A percentile compares a stretch with the other conserved stretches of the same genome.
phyloP scores from a whole-genome alignment of 1,140 invertebrate genomes.

The Drosophila biarmipes region DNA sequence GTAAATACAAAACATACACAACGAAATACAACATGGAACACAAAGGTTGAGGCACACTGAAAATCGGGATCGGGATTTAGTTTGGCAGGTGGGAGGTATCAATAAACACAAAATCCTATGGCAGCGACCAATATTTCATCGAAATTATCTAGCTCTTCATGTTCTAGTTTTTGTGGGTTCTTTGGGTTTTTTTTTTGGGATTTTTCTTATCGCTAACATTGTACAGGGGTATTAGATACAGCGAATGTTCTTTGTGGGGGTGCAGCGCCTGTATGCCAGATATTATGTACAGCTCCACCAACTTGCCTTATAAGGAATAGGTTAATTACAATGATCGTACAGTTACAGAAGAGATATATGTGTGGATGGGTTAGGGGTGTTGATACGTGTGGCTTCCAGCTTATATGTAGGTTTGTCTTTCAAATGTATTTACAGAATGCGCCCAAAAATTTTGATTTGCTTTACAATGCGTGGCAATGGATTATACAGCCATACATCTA shows the following conservation, averaged over 20 bases:
- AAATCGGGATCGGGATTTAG: constrained; percentile 11
- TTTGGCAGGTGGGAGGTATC: neutral
- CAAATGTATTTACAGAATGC: constrained; percentile 38
- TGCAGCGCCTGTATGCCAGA: constrained; percentile 27
- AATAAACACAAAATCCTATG: constrained; percentile 24
- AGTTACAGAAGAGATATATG: constrained; percentile 33
- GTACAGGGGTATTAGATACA: neutral
- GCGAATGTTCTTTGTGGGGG: constrained; percentile 19
- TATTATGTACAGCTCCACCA: constrained; percentile 46
- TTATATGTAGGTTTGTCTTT: constrained; percentile 11
- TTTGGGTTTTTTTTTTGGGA: neutral
- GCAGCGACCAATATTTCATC: constrained; percentile 16
- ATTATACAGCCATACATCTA: constrained; percentile 32
- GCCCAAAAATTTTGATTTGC: constrained; percentile 37
- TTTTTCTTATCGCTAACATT: constrained; percentile 14
- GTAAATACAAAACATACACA: constrained; percentile 42
- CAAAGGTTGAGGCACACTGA: constrained; percentile 28
- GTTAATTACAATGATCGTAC: constrained; percentile 60
- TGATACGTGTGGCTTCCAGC: constrained; percentile 13
- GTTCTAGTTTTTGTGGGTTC: neutral
- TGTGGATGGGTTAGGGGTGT: constrained; percentile 42
- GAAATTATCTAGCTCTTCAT: constrained; percentile 17
- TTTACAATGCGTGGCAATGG: constrained; percentile 45
- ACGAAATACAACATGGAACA: constrained; percentile 47
- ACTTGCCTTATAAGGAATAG: constrained; percentile 13